Evolutionary conservation across 2,888 invertebrate species (phyloP), one percentile per base, ranked within the genome.

Genomic region (Polydrusus cervinus): DNA sequence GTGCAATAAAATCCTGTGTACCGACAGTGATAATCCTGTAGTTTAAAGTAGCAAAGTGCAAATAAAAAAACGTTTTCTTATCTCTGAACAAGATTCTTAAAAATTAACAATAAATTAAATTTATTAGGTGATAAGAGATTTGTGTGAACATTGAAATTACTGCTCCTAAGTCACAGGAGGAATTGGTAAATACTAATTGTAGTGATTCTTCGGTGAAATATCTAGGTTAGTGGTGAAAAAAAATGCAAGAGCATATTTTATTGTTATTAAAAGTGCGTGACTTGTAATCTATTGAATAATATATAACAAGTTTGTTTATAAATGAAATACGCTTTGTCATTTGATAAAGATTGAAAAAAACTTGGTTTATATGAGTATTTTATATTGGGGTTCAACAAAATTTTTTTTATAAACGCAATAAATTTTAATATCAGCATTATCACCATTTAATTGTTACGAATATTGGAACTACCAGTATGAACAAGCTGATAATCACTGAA

Each of bases 61-160:
- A 60, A 60, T 38, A 60, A 38, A 38, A 34, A 18, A 3, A 34
- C n/a, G n/a, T 30, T 30, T n/a, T n/a, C n/a, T 34, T 16, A 60
- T 38, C 38, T 16, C 57, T 16, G 10, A 16, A 16, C 47, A n/a
- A 53, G 18, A 38, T 53, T 60, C 6, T 5, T 60, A 38, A n/a
- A n/a, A n/a, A 60, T 60, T 60, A 60, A 60, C n/a, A n/a, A n/a
- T n/a, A n/a, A n/a, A n/a, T n/a, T 38, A 18, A 40, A 16, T 38
- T 60, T 60, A 38, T 38, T 60, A 60, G 1, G 18, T 38, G 57
- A 60, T 60, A 60, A 60, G 18, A 6, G 11, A 18, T 18, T 60
- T 60, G 38, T 38, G 10, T 38, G 57, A n/a, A 60, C 18, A 38
- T 38, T 34, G 5, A 60, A 16, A 16, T 16, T 60, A 18, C 11